Conservation (phyloP, 2,113 vertebrate genomes). For the Pseudonaja textilis region DNA sequence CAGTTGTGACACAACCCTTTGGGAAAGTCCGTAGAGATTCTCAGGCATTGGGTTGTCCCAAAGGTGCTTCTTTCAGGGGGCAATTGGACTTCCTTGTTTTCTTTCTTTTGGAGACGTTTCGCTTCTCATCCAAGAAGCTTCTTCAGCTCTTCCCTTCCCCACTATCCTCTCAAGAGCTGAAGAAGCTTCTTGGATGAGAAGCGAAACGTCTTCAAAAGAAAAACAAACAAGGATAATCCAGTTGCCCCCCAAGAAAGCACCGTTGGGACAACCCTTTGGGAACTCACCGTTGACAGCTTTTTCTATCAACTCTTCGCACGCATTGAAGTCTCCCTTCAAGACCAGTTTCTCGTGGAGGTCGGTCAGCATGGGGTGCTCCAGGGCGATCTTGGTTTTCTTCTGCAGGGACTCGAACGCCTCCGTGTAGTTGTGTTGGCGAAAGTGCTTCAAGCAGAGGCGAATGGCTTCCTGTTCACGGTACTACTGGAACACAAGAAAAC, state of each 20-base stretch:
- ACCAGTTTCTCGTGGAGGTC: conserved; percentile 95
- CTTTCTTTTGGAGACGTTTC: too few relatives aligned
- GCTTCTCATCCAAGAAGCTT: too few relatives aligned
- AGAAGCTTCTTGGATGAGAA: too few relatives aligned
- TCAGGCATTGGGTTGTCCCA: too few relatives aligned
- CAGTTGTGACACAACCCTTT: neutral
- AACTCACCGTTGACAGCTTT: conserved; percentile 94
- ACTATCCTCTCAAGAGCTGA: too few relatives aligned
- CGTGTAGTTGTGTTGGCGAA: conserved; percentile 98
- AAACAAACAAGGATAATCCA: too few relatives aligned
- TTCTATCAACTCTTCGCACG: conserved; percentile 96
- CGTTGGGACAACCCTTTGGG: neutral
- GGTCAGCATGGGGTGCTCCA: conserved; percentile 97
- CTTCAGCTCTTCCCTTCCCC: too few relatives aligned
- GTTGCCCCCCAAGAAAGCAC: too few relatives aligned
- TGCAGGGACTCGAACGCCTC: conserved; percentile 99
- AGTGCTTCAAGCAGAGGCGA: conserved; percentile 98
- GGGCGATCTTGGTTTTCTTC: conserved; percentile 96
- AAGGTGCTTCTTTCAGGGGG: too few relatives aligned
- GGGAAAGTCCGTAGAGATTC: too few relatives aligned
- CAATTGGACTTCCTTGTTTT: too few relatives aligned
- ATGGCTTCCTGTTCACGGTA: conserved; percentile 99
- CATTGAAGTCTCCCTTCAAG: conserved; percentile 93
- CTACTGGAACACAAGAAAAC: conserved; percentile 80
- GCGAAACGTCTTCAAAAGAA: too few relatives aligned